Percentiles rank a stretch among this genome's conserved stretches.
These are phyloP conservation scores for Drosophila emarginata DNA, from an alignment of 2,888 invertebrate species.

Conservation along the genomic window DNA sequence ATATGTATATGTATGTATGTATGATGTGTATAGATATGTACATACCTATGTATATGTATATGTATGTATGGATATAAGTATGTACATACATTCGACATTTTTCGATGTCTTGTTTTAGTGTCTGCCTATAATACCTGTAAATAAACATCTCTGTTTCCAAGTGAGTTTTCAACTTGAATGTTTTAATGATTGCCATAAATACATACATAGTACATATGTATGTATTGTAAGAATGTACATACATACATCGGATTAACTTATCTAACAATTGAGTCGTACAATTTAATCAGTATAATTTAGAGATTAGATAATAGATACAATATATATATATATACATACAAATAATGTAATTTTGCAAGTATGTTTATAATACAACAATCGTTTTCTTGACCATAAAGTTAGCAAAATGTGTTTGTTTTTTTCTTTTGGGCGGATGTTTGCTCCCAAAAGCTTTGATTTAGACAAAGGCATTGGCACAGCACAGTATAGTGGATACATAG, in stretches of 20 bases:
- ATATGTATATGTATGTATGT: too few species aligned
- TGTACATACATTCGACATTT: too few species aligned
- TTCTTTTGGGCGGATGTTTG: background rate
- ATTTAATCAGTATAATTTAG: conserved; percentile 9
- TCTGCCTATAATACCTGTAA: too few species aligned
- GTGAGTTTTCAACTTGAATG: background rate
- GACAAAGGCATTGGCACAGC: conserved; percentile 1
- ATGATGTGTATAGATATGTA: too few species aligned
- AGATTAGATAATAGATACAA: conserved; percentile 37
- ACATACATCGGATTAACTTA: conserved; percentile 18
- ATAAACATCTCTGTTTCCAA: too few species aligned
- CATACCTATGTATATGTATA: too few species aligned
- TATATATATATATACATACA: background rate
- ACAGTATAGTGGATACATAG: background rate
- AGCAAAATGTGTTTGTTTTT: conserved; percentile 18
- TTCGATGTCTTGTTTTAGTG: too few species aligned
- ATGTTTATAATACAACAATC: conserved; percentile 7
- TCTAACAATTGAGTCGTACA: conserved; percentile 26
- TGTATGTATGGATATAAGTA: too few species aligned
- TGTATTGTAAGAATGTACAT: background rate
- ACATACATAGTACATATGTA: too few species aligned
- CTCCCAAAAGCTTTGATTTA: conserved; percentile 23
- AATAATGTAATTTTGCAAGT: background rate
- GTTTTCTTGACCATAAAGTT: conserved; percentile 34
- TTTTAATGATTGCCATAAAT: conserved; percentile 1